Percentiles rank a stretch among this genome's conserved stretches.
These are phyloP conservation scores for Cantharis nigra DNA, from an alignment of 2,888 invertebrate genomes.

Conservation along the genomic window DNA sequence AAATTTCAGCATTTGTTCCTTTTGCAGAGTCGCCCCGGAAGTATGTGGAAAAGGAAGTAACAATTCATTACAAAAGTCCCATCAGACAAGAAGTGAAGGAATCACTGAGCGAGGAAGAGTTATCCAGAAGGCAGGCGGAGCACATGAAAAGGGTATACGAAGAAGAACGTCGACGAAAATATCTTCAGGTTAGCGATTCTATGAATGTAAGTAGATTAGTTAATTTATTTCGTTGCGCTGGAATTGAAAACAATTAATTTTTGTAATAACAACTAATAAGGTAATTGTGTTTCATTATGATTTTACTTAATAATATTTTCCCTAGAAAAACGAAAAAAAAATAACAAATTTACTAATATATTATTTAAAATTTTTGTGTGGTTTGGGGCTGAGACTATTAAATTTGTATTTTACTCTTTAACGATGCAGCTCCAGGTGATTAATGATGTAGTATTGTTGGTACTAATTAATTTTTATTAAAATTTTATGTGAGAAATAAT, in stretches of 20 bases:
- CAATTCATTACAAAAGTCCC: slow-evolving; percentile 90
- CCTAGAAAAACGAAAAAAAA: neutral
- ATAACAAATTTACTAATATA: neutral
- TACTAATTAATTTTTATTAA: neutral
- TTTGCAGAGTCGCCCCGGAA: slow-evolving; percentile 80
- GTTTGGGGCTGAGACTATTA: neutral
- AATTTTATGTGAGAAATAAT: neutral
- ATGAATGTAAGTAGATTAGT: slow-evolving; percentile 38
- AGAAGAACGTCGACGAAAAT: slow-evolving; percentile 87
- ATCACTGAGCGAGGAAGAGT: slow-evolving; percentile 84
- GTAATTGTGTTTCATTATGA: neutral
- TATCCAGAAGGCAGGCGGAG: slow-evolving; percentile 85
- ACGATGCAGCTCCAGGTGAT: neutral
- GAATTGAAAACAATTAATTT: slow-evolving; percentile 2
- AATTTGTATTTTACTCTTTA: neutral
- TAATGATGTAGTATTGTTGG: neutral
- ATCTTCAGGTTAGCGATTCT: slow-evolving; percentile 70
- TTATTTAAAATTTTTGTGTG: neutral
- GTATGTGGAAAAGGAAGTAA: slow-evolving; percentile 91
- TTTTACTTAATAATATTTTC: neutral
- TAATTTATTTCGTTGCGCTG: neutral
- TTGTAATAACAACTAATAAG: slow-evolving; percentile 23
- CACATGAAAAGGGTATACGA: slow-evolving; percentile 89
- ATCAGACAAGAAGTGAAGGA: slow-evolving; percentile 87
- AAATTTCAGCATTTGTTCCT: slow-evolving; percentile 14